Evolutionary conservation across 2,888 invertebrate species (phyloP).

Genomic region (Eristalis intricaria): DNA sequence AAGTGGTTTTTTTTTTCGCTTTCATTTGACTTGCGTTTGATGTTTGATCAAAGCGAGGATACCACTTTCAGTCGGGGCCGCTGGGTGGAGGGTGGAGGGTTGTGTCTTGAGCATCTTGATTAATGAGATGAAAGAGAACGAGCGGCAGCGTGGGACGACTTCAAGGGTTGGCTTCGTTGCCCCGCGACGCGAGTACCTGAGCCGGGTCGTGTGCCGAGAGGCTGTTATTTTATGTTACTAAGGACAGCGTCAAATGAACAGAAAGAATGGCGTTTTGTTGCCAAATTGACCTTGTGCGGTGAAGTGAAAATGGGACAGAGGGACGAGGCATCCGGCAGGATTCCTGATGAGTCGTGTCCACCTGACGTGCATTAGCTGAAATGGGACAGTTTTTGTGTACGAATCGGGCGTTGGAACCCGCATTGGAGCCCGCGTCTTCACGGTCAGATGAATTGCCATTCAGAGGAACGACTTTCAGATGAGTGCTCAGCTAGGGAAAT

Average conservation of each 20-base stretch:
- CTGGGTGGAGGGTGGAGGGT: not conserved
- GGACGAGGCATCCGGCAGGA: too few species aligned
- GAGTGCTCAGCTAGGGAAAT: too few species aligned
- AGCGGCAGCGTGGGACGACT: not conserved
- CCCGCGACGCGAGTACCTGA: not conserved
- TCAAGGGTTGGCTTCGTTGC: not conserved
- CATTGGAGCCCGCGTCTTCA: too few species aligned
- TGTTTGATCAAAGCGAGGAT: constrained; percentile 41
- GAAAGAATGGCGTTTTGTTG: not conserved
- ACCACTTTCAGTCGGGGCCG: constrained; percentile 18
- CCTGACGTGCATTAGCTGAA: too few species aligned
- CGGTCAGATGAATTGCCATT: too few species aligned
- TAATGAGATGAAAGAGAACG: constrained; percentile 8
- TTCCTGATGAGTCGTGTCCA: too few species aligned
- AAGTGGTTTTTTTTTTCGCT: constrained; percentile 27
- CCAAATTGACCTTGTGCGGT: not conserved
- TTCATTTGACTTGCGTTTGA: constrained; percentile 41
- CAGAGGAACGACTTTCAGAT: too few species aligned
- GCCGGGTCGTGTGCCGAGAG: not conserved
- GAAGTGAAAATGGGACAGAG: not conserved
- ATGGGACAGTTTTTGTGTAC: too few species aligned
- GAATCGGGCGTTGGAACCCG: too few species aligned
- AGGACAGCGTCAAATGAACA: too few species aligned
- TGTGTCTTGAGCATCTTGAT: constrained; percentile 19
- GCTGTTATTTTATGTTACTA: not conserved